A percentile compares a stretch with the other conserved stretches of the same genome.
phyloP scores from a whole-genome alignment of 2,797 vertebrate genomes.

The Dallia pectoralis region DNA sequence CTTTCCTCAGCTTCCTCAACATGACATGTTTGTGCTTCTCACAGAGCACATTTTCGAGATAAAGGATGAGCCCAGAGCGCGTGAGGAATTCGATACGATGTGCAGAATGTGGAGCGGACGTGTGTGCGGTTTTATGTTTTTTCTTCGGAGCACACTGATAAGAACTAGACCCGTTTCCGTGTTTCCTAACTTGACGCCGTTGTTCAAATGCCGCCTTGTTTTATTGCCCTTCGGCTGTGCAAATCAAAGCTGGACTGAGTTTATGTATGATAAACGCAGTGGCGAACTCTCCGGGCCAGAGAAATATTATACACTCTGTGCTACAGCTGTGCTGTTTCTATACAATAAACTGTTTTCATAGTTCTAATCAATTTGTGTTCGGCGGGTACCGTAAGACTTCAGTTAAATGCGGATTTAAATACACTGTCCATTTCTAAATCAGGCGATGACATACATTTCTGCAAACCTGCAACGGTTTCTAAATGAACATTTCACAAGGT shows the following conservation, averaged over 20 bases:
- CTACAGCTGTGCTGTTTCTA: slow-evolving; percentile 11
- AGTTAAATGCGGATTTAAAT: no score
- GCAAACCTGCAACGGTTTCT: no score
- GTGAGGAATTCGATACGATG: slow-evolving; percentile 80
- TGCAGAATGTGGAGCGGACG: slow-evolving; percentile 73
- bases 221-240: neutral
- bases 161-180: slow-evolving; percentile 60
- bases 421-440: no score
- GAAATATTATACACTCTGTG: neutral
- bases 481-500: no score
- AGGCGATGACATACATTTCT: no score
- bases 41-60: slow-evolving; percentile 80
- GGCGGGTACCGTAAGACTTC: no score
- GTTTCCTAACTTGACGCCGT: slow-evolving; percentile 44
- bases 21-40: slow-evolving; percentile 80
- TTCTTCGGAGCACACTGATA: slow-evolving; percentile 68
- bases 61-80: slow-evolving; percentile 74
- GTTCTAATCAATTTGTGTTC: slow-evolving; percentile 38
- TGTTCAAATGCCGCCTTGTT: slow-evolving; percentile 9
- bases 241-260: neutral
- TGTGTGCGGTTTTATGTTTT: slow-evolving; percentile 36
- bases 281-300: slow-evolving; percentile 24
- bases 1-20: slow-evolving; percentile 68
- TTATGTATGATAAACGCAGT: slow-evolving; percentile 10
- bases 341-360: slow-evolving; percentile 49